Evolutionary conservation across 2,113 vertebrate species (phyloP).

Genomic region (Colaptes auratus): DNA sequence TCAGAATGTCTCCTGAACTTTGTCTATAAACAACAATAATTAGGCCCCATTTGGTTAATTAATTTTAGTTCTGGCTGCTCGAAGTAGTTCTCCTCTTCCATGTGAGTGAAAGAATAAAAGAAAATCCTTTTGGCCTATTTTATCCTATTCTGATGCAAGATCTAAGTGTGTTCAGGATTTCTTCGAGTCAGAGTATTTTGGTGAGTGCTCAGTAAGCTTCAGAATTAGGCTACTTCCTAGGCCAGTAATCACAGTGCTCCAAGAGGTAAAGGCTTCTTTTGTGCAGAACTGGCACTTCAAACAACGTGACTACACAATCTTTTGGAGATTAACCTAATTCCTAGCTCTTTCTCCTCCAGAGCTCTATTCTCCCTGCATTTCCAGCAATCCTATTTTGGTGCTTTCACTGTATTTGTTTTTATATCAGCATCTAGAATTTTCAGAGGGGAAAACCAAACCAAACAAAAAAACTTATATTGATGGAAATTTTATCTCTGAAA

Average conservation of each 20-base stretch:
- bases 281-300: background rate
- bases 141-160: background rate
- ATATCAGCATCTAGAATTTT: background rate
- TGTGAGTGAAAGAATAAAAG: background rate
- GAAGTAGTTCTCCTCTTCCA: background rate
- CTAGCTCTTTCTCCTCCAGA: background rate
- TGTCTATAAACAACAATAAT: background rate
- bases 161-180: background rate
- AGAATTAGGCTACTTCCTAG: background rate
- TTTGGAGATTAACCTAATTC: background rate
- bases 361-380: background rate
- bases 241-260: background rate
- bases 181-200: background rate
- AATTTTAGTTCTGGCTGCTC: background rate
- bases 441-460: background rate
- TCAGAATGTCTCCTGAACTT: background rate
- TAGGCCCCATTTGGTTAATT: background rate
- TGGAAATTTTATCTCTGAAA: background rate
- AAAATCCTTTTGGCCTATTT: background rate
- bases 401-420: background rate
- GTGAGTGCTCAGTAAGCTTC: background rate
- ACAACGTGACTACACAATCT: background rate
- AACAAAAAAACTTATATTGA: background rate
- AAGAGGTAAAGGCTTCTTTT: background rate
- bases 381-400: background rate